Evolutionary conservation across 2,888 invertebrate genomes (phyloP), one percentile per base, ranked within the genome.

Genomic region (Synanthedon andrenaeformis): DNA sequence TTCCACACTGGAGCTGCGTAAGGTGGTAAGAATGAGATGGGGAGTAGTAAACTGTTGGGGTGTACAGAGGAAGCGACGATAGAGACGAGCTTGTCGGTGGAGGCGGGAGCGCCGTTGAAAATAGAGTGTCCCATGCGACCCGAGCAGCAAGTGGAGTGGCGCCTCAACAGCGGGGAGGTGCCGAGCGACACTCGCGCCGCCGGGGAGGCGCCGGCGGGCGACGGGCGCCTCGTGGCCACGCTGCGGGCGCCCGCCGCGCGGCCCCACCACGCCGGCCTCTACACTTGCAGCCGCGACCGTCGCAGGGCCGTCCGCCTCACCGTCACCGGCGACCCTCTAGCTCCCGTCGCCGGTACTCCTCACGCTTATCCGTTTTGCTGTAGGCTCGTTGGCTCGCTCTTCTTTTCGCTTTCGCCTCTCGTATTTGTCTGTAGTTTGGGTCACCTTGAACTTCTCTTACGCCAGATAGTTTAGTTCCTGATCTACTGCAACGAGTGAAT

Each of bases 101-200:
- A 58, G 58, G 72, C 62, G 66, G 82, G 82, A 63, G 74, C 71
- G 64, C 80, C 80, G 69, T 76, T 82, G 52, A 63, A 66, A 48
- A 75, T 82, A 70, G 79, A 76, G 78, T 82, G 82, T 63, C 64
- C 71, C 62, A 72, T 82, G 76, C 76, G 80, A 54, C 59, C 58
- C 41, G 59, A 60, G 57, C 62, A 63, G 65, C 63, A 57, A 65
- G 64, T 58, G 63, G 54, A 51, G 49, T 55, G 58, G 55, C 41
- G 51, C 11, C 56, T 50, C 41, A 52, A 54, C 23, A 53, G 55
- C 17, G 45, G 51, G 41, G 12, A 65, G 58, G 66, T 66, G 67
- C 76, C 69, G 49, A 62, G 67, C 62, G 77, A 72, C 66, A 58
- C 61, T 49, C 62, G 65, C 51, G 58, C 63, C 51, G 65, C 62